phyloP scores from a whole-genome alignment of 2,113 vertebrate species.

The Mus spicilegus region DNA sequence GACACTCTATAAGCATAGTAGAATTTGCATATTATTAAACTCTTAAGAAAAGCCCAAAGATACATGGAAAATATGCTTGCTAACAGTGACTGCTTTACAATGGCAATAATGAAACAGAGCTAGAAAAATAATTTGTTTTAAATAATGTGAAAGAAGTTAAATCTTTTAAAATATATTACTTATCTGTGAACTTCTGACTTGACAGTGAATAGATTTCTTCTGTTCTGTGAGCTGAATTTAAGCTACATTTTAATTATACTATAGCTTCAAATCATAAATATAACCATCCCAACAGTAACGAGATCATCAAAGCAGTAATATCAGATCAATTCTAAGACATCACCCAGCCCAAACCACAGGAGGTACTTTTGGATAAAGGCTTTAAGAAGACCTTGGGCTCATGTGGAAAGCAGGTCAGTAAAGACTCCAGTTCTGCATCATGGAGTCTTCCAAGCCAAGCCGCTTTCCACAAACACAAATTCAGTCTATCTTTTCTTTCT shows the following conservation, averaged over 20 bases:
- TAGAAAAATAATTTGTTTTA: constrained; percentile 79
- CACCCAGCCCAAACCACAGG: neutral
- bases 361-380: constrained; percentile 65
- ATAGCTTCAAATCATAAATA: constrained; percentile 29
- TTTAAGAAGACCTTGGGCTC: neutral
- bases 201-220: constrained; percentile 62
- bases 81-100: constrained; percentile 71
- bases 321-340: constrained; percentile 47
- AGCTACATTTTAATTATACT: constrained; percentile 48
- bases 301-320: constrained; percentile 73
- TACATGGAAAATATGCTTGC: constrained; percentile 63
- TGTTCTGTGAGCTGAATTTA: constrained; percentile 63
- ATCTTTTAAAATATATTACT: constrained; percentile 76
- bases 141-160: constrained; percentile 76
- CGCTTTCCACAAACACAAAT: constrained; percentile 98
- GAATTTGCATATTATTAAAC: neutral
- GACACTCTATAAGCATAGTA: constrained; percentile 5
- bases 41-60: constrained; percentile 72
- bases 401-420: constrained; percentile 94
- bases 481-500: constrained; percentile 99
- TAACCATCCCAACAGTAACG: constrained; percentile 64
- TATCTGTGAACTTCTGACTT: constrained; percentile 70
- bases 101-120: constrained; percentile 75
- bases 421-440: constrained; percentile 92
- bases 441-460: constrained; percentile 91